phyloP scores from a whole-genome alignment of 2,888 invertebrate genomes.

The Synanthedon andrenaeformis region DNA sequence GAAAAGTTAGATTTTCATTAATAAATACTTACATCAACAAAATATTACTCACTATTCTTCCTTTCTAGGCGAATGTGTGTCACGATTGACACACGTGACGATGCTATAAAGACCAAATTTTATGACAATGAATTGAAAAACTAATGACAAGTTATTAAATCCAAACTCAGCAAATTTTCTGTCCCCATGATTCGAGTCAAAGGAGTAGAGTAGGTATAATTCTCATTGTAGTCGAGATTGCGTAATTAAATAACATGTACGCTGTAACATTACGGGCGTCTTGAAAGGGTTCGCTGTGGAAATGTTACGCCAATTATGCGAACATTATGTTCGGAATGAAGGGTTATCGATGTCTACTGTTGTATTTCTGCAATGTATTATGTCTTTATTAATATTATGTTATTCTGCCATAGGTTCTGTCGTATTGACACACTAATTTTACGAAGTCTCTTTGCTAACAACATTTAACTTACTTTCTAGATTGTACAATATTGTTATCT shows the following conservation, averaged over 20 bases:
- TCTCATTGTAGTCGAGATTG: slow-evolving; percentile 65
- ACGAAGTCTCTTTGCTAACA: slow-evolving; percentile 1
- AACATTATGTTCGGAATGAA: slow-evolving; percentile 64
- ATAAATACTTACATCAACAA: no score
- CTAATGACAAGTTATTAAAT: background rate
- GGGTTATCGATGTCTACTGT: slow-evolving; percentile 50
- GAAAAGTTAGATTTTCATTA: no score
- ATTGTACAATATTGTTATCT: no score
- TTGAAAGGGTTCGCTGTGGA: slow-evolving; percentile 66
- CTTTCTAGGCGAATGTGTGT: no score
- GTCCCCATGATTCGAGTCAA: background rate
- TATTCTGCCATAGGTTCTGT: slow-evolving; percentile 1
- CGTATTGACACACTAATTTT: slow-evolving; percentile 2
- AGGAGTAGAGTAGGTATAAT: slow-evolving; percentile 43
- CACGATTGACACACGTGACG: no score
- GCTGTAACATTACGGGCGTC: slow-evolving; percentile 60
- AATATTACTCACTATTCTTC: no score
- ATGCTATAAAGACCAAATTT: no score
- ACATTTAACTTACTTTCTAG: background rate
- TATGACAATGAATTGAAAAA: no score
- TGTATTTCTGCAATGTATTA: slow-evolving; percentile 2
- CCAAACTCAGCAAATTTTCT: background rate
- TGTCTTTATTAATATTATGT: background rate
- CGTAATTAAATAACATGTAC: slow-evolving; percentile 70
- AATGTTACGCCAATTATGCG: slow-evolving; percentile 70